Base-by-base conservation (phyloP, 2,113 vertebrate species). In the Hypanus sabinus region DNA sequence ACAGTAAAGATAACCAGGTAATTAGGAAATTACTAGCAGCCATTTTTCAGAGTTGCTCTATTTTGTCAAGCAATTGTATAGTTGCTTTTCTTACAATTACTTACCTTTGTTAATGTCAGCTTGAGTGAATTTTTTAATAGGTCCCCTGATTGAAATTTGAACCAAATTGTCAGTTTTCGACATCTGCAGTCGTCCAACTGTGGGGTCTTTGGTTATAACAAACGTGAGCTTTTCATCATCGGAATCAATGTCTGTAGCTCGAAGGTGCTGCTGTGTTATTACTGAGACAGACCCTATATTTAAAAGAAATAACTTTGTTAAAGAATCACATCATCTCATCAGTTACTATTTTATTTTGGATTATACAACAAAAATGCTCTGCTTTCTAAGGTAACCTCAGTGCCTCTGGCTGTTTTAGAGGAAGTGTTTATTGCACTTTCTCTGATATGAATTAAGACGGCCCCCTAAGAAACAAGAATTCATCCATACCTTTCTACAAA, bases 261-360 rank as follows among this genome's bases (percentile, higher is more conserved):
- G 98, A 96, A 99, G 95, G 95, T 98, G 98, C 95, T 98, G 97
- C 83, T 97, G 98, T 0, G 98, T 98, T 96, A 99, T 97, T 87
- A 94, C 96, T 3, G 97, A 97, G 0, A 96, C 95, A 0, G 98
- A 98, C 0, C 98, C 99, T 99, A 96, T 77, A 81, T 71, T 46
- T 24, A 93, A 77, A 27, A 94, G 65, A 87, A 79, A 94, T 73
- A 6, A 75, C 16, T 90, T 33, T 0, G 46, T 46, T 93, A 73
- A 73, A 71, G 38, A 36, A 68, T 27, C 55, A 71, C 20, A 70
- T 70, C 33, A 4, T 71, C n/a, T 71, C 2, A 75, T 46, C 30
- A 30, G 36, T 18, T 22, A 33, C 18, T 91, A 18, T 75, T 12
- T 55, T 71, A 70, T 27, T 46, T 55, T 71, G 91, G 10, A 36